These are phyloP conservation scores for Pseudopipra pipra DNA, from an alignment of 2,113 vertebrate species.

Conservation along the genomic window DNA sequence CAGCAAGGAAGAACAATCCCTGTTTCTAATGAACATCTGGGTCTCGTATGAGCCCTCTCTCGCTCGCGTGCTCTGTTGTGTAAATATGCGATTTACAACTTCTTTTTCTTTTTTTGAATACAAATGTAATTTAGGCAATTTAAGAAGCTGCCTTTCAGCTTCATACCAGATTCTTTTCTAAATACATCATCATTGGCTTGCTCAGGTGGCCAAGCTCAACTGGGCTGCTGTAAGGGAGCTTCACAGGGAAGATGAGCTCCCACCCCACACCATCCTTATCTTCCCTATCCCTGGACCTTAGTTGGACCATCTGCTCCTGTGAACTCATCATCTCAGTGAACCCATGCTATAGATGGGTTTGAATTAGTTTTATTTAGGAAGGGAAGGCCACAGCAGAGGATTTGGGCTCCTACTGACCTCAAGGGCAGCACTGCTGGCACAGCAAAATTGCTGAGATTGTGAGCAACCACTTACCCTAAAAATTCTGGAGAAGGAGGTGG, in stretches of 20 bases:
- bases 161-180: background rate
- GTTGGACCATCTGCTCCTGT: background rate
- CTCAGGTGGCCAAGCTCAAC: background rate
- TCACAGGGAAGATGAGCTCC: background rate
- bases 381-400: background rate
- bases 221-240: background rate
- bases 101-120: background rate
- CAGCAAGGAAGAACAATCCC: background rate
- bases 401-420: background rate
- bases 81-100: slow-evolving; percentile 9
- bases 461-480: background rate
- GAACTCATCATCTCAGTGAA: accelerated
- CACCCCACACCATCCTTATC: background rate
- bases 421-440: background rate
- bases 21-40: slow-evolving; percentile 48
- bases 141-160: background rate
- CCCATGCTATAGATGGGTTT: accelerated
- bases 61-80: slow-evolving; percentile 12
- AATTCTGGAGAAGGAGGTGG: accelerated
- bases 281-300: background rate
- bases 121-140: background rate
- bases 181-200: background rate
- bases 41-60: background rate
- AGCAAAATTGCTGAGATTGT: background rate
- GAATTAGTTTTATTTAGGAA: background rate